Conservation (phyloP, 2,113 vertebrate species). For the Caracal caracal region DNA sequence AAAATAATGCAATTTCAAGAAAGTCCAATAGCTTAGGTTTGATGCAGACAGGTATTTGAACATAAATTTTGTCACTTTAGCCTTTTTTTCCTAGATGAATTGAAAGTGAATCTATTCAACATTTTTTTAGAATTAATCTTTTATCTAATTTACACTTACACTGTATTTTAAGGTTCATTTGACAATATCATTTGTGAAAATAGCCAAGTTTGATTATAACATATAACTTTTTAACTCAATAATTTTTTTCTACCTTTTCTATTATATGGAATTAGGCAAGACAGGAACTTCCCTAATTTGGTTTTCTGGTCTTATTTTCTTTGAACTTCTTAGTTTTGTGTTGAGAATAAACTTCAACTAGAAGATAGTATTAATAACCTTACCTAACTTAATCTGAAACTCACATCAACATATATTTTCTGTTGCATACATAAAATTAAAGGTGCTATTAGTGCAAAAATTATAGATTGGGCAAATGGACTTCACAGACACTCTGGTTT, state of each 20-base stretch:
- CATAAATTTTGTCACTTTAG: neutral
- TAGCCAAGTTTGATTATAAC: neutral
- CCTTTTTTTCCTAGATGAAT: neutral
- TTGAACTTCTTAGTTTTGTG: neutral
- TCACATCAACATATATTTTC: neutral
- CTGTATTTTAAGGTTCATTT: neutral
- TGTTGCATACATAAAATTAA: neutral
- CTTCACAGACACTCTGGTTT: neutral
- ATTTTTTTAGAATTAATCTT: neutral
- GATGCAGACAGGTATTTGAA: neutral
- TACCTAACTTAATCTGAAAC: constrained; percentile 10
- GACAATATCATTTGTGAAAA: constrained; percentile 10
- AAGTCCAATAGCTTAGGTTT: neutral
- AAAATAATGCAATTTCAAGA: constrained; percentile 31
- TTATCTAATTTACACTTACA: neutral
- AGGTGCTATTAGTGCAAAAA: neutral
- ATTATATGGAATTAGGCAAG: neutral
- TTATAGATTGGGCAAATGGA: neutral
- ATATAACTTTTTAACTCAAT: neutral
- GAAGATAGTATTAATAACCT: neutral
- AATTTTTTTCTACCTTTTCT: neutral
- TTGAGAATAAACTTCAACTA: constrained; percentile 2
- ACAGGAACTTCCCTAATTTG: neutral
- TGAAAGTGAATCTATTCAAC: neutral
- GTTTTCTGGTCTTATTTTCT: neutral